Conservation (phyloP, 2,113 vertebrate genomes). For the Dromiciops gliroides region DNA sequence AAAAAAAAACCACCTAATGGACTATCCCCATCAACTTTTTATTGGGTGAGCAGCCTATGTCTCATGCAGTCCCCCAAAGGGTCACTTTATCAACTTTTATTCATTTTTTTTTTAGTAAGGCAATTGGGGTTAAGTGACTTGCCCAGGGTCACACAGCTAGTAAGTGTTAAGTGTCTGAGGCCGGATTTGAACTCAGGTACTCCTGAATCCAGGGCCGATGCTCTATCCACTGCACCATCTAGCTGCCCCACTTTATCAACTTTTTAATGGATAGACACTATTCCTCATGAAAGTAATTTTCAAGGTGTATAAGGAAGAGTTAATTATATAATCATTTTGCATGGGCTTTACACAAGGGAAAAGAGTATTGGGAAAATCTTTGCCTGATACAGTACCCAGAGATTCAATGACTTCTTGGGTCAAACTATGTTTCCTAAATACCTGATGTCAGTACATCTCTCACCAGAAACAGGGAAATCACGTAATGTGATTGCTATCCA, state of each 20-base stretch:
- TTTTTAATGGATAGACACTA: not conserved
- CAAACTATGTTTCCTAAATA: not conserved
- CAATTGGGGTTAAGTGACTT: too few relatives aligned
- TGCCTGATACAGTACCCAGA: not conserved
- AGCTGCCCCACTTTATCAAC: too few relatives aligned
- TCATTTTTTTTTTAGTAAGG: too few relatives aligned
- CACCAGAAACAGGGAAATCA: not conserved
- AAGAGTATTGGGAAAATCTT: not conserved
- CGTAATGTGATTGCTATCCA: fast-evolving
- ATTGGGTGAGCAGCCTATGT: not conserved
- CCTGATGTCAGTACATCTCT: not conserved
- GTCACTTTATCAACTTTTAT: not conserved
- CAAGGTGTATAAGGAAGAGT: fast-evolving
- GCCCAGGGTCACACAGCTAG: too few relatives aligned
- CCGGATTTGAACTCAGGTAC: too few relatives aligned
- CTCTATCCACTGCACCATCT: too few relatives aligned
- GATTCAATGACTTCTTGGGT: not conserved
- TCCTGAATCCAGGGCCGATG: too few relatives aligned
- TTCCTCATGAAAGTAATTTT: not conserved
- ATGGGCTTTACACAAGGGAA: not conserved
- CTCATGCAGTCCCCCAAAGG: not conserved
- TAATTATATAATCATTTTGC: not conserved
- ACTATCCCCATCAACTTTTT: not conserved
- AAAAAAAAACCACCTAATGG: not conserved
- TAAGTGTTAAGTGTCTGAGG: too few relatives aligned